Conservation (phyloP, 2,888 invertebrate species). For the Altica lythri region DNA sequence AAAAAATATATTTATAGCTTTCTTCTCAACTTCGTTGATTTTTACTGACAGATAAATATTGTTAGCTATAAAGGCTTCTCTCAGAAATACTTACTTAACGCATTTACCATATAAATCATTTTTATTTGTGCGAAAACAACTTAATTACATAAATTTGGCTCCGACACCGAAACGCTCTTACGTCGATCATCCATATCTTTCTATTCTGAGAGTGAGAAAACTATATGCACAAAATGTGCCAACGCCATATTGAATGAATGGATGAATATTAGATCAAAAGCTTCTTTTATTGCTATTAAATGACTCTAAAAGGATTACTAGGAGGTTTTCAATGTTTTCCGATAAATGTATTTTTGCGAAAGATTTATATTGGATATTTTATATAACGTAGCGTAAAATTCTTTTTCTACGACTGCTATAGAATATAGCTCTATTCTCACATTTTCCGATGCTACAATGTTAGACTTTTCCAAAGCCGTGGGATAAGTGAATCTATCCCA, state of each 20-base stretch:
- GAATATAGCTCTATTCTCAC: too few species aligned
- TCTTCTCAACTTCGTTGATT: slow-evolving; percentile 21
- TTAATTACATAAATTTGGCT: slow-evolving; percentile 26
- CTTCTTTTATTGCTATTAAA: background rate
- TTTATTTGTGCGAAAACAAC: slow-evolving; percentile 28
- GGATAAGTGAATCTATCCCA: too few species aligned
- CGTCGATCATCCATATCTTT: slow-evolving; percentile 16
- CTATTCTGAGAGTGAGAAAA: background rate
- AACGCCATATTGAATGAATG: slow-evolving; percentile 3
- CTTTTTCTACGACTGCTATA: too few species aligned
- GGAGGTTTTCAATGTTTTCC: too few species aligned
- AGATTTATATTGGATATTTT: too few species aligned
- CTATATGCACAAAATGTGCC: slow-evolving; percentile 5
- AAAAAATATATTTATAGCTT: slow-evolving; percentile 19
- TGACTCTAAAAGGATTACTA: background rate
- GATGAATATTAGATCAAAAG: background rate
- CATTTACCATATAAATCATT: slow-evolving; percentile 28
- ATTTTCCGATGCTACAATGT: too few species aligned
- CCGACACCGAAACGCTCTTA: slow-evolving; percentile 23
- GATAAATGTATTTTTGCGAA: too few species aligned
- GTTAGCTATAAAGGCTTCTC: slow-evolving; percentile 21
- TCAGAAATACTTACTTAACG: slow-evolving; percentile 20
- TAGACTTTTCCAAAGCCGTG: too few species aligned
- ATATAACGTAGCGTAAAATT: too few species aligned
- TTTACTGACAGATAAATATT: slow-evolving; percentile 23